Percentiles rank a stretch among this genome's conserved stretches.
phyloP scores from a whole-genome alignment of 2,888 invertebrate genomes.

The Plutella xylostella region DNA sequence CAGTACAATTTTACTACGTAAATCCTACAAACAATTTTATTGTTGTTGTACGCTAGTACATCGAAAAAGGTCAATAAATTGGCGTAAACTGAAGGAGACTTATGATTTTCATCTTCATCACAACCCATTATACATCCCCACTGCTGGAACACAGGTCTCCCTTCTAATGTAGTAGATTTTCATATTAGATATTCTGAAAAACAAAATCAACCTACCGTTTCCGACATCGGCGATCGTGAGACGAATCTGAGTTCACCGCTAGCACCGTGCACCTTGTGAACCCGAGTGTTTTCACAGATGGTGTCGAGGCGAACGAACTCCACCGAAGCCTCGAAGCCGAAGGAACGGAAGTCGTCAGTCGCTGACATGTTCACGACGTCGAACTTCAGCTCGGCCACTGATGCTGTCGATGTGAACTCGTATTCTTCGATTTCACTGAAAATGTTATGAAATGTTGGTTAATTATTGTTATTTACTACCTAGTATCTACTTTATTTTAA shows the following conservation, averaged over 20 bases:
- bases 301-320: constrained; percentile 82
- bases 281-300: constrained; percentile 71
- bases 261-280: constrained; percentile 77
- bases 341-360: constrained; percentile 85
- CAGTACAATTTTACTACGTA: no score
- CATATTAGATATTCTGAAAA: no score
- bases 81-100: no score
- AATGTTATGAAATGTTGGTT: no score
- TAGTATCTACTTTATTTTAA: no score
- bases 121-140: not conserved
- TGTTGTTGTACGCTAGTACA: no score
- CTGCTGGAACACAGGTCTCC: no score
- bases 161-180: no score
- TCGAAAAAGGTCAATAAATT: no score
- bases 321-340: constrained; percentile 87
- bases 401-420: constrained; percentile 81
- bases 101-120: no score
- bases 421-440: constrained; percentile 64
- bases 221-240: constrained; percentile 55
- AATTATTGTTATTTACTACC: no score
- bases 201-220: constrained; percentile 47
- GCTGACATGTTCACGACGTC: constrained; percentile 87
- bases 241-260: constrained; percentile 80
- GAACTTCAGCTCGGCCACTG: constrained; percentile 84
- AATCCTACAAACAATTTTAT: no score